Conservation (phyloP, 2,888 invertebrate genomes). For the Argynnis bischoffii region DNA sequence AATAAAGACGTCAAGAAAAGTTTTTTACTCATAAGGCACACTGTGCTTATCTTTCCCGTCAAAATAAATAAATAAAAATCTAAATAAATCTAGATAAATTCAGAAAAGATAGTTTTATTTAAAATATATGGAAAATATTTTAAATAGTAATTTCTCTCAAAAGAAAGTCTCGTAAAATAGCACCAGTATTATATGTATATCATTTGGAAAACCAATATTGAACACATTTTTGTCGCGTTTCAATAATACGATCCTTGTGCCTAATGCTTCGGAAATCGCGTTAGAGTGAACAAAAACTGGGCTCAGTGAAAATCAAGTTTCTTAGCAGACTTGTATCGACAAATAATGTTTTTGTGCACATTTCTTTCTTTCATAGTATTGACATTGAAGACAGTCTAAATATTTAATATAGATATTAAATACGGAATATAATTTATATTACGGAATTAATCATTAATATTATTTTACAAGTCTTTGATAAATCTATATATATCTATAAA, state of each 20-base stretch:
- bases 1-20: too few species aligned
- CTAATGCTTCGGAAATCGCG: constrained; percentile 49
- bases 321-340: constrained; percentile 15
- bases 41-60: too few species aligned
- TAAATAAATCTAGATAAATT: too few species aligned
- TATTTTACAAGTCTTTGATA: too few species aligned
- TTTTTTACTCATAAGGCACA: too few species aligned
- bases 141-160: background rate
- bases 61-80: too few species aligned
- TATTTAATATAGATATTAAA: background rate
- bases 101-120: background rate
- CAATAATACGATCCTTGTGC: constrained; percentile 18
- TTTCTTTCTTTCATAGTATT: constrained; percentile 2
- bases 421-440: too few species aligned
- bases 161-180: background rate
- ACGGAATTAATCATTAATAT: too few species aligned
- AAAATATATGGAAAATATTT: background rate
- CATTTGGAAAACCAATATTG: constrained; percentile 10
- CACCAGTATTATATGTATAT: constrained; percentile 1
- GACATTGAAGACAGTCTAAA: background rate
- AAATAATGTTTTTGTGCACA: constrained; percentile 8
- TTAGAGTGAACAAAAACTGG: constrained; percentile 41
- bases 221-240: constrained; percentile 4
- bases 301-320: constrained; percentile 30
- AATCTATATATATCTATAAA: too few species aligned